Evolutionary conservation across 2,113 vertebrate genomes (phyloP).

Genomic region (Orientallactaga bullata): DNA sequence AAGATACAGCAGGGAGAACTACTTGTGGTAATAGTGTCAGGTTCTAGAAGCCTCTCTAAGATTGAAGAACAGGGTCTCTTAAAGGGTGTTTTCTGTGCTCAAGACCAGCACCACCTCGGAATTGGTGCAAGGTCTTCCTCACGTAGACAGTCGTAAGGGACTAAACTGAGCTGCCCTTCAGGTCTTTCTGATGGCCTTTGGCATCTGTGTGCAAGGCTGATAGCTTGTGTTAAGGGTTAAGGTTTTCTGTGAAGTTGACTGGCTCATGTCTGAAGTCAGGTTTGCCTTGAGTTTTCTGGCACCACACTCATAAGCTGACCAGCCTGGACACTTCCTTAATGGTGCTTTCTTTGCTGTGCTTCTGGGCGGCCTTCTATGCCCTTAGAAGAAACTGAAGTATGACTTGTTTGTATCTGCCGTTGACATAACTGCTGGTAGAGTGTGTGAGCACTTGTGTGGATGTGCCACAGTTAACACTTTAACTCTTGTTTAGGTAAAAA

Average conservation of each 20-base stretch:
- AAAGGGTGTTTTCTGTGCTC: background rate
- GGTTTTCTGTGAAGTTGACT: background rate
- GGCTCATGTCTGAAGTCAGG: background rate
- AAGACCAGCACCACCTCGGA: too few relatives aligned
- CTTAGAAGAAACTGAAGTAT: too few relatives aligned
- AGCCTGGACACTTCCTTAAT: background rate
- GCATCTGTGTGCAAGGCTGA: background rate
- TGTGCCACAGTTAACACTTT: background rate
- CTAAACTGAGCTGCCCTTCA: background rate
- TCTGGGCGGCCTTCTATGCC: background rate
- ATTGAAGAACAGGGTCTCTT: background rate
- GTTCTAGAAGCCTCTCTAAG: background rate
- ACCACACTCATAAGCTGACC: background rate
- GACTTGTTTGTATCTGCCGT: background rate
- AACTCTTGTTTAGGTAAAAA: slow-evolving; percentile 15
- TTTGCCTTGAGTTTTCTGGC: background rate
- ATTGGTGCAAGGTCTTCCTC: background rate
- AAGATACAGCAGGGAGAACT: background rate
- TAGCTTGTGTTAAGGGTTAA: background rate
- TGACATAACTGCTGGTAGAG: too few relatives aligned
- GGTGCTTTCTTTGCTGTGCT: slow-evolving; percentile 36
- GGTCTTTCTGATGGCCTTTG: background rate
- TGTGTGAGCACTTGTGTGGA: background rate
- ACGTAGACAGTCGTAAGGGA: background rate
- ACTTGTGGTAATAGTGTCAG: background rate